A percentile compares a stretch with the other conserved stretches of the same genome.
Evolutionary conservation across 2,888 invertebrate species (phyloP).

Genomic region (Thyatira batis): DNA sequence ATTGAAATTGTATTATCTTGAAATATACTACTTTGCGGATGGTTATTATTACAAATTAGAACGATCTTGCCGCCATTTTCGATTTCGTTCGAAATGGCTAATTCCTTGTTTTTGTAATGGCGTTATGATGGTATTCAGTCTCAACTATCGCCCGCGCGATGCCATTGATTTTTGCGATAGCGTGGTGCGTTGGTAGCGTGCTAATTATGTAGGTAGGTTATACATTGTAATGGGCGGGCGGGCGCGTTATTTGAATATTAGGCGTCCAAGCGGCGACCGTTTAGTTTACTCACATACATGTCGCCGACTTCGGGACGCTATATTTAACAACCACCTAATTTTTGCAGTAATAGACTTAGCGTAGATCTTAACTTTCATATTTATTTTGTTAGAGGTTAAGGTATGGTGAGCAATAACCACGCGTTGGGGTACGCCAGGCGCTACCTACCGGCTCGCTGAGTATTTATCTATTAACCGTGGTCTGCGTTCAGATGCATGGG

Average conservation of each 20-base stretch:
- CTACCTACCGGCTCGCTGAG: too few species aligned
- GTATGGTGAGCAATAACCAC: too few species aligned
- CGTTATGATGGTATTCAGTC: constrained; percentile 17
- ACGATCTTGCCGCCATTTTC: constrained; percentile 69
- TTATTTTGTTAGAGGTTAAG: too few species aligned
- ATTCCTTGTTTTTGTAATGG: constrained; percentile 29
- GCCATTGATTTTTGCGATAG: constrained; percentile 38
- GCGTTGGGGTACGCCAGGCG: too few species aligned
- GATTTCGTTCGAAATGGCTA: constrained; percentile 33
- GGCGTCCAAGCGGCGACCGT: constrained; percentile 64
- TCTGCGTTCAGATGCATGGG: too few species aligned
- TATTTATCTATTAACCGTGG: too few species aligned
- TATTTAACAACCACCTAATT: background rate
- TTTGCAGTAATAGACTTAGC: background rate
- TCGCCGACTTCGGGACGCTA: background rate
- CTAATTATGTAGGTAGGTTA: constrained; percentile 21
- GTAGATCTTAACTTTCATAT: too few species aligned
- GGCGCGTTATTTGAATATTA: constrained; percentile 71
- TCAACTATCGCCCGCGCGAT: constrained; percentile 10
- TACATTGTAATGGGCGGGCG: constrained; percentile 12
- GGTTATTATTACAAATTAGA: background rate
- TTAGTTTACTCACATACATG: constrained; percentile 10
- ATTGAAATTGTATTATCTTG: background rate
- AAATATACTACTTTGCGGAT: background rate
- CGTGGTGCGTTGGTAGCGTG: constrained; percentile 28